Base-by-base conservation (phyloP, 2,113 vertebrate species). In the Caracal caracal region DNA sequence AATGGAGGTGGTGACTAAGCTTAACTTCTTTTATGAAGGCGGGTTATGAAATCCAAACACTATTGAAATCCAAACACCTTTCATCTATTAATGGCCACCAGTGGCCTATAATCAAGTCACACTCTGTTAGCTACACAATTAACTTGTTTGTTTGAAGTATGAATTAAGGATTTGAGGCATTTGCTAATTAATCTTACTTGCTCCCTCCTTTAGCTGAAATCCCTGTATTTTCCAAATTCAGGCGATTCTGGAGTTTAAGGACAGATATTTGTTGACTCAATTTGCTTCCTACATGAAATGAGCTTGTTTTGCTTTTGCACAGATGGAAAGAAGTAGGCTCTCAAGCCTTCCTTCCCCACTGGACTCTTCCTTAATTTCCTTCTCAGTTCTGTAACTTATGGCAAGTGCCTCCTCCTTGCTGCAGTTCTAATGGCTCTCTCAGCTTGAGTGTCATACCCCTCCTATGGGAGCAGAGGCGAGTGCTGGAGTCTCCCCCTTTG, bases 81-180 rank as follows among this genome's bases (percentile, higher is more conserved):
- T 90, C 95, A 92, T 96, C 96, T 94, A 53, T 61, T 93, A 93
- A 90, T 73, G 95, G 97, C 96, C 98, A 95, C 97, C 84, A 65
- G 96, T 90, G 97, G 97, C 95, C 96, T 92, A 66, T 96, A 84
- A 97, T 96, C 97, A 92, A 97, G 97, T 94, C 97, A 90, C 80
- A 85, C 95, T 95, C 94, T 73, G 96, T 97, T 96, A 97, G 95
- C 90, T 95, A 17, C 96, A 92, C 97, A 93, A 93, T 97, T 87
- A 96, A 66, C 96, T 93, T 98, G 94, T 97, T 97, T 97, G 93
- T 98, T 97, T 98, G 96, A 98, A 98, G 96, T 95, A 87, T 43
- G 95, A 97, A 97, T 96, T 86, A 97, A 97, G 96, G 94, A 81
- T 94, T 95, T 71, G 83, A 89, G 94, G 92, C 83, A n/a, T 87